phyloP scores from a whole-genome alignment of 2,888 invertebrate species.

The Mylabris sibirica region DNA sequence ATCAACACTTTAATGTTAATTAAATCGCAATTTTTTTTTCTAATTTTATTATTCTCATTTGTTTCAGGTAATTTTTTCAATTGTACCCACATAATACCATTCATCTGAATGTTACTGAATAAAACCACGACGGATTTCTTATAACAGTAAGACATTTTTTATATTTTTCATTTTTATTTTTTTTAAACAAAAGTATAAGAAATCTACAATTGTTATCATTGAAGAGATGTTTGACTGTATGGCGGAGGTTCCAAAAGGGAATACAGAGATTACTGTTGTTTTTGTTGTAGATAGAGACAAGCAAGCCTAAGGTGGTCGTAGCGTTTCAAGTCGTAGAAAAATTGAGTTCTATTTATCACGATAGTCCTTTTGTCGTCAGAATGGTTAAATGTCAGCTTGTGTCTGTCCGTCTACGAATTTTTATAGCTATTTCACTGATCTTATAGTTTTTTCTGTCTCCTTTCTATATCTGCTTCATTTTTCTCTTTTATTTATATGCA shows the following conservation, averaged over 20 bases:
- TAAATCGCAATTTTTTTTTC: background rate
- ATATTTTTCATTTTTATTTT: background rate
- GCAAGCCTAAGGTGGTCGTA: conserved; percentile 6
- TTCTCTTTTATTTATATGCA: background rate
- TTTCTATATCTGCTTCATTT: background rate
- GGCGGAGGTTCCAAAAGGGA: background rate
- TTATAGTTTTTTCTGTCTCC: background rate
- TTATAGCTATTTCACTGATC: background rate
- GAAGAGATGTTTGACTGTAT: background rate
- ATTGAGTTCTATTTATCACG: conserved; percentile 15
- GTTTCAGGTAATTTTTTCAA: conserved; percentile 10
- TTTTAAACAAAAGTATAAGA: background rate
- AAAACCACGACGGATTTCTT: conserved; percentile 1
- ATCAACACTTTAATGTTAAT: background rate
- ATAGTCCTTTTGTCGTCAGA: conserved; percentile 13
- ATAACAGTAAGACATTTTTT: conserved; percentile 2
- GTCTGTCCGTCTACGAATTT: conserved; percentile 13
- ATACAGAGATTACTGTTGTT: conserved; percentile 10
- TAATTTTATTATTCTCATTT: background rate
- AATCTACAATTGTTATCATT: background rate
- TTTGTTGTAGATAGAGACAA: background rate
- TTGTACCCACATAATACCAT: no score
- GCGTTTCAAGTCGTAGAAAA: conserved; percentile 2
- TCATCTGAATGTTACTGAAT: background rate
- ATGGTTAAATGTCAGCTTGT: conserved; percentile 14